phyloP scores from a whole-genome alignment of 2,113 vertebrate genomes.

The Odobenus rosmarus region DNA sequence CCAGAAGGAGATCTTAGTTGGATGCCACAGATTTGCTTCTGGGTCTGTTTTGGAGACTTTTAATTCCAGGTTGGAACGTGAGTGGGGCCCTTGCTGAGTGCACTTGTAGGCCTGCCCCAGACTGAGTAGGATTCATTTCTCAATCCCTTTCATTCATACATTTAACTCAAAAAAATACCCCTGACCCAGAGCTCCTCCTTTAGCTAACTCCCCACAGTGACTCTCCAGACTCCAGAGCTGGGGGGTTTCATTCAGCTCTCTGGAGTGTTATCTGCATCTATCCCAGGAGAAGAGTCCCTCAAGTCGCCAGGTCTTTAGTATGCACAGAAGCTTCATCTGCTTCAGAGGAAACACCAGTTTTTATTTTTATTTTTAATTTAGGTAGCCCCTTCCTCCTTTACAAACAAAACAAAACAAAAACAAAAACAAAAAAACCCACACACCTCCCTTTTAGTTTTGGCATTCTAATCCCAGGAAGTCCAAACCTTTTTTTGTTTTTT shows the following conservation, averaged over 20 bases:
- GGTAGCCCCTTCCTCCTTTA: not conserved
- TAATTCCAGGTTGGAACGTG: not conserved
- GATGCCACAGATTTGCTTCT: not conserved
- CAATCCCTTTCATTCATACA: not conserved
- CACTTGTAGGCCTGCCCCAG: not conserved
- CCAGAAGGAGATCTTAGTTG: not conserved
- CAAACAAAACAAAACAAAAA: not conserved
- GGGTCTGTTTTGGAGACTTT: not conserved
- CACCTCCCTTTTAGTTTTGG: not conserved
- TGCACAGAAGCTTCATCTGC: not conserved
- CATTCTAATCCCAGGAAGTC: conserved; percentile 5
- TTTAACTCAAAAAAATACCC: not conserved
- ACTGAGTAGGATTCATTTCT: not conserved
- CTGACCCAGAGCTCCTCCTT: not conserved
- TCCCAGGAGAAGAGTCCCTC: not conserved
- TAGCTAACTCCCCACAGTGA: rapidly evolving
- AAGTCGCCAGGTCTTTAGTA: not conserved
- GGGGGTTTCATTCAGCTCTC: not conserved
- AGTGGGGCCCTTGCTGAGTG: not conserved
- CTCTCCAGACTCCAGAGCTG: not conserved
- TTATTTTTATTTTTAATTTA: conserved; percentile 27
- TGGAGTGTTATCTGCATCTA: not conserved
- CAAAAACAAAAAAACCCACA: not conserved
- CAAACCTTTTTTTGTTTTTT: not conserved
- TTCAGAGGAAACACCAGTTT: not conserved